These are phyloP conservation scores for Phoxinus phoxinus DNA, from an alignment of 2,113 vertebrate species.

Conservation along the genomic window DNA sequence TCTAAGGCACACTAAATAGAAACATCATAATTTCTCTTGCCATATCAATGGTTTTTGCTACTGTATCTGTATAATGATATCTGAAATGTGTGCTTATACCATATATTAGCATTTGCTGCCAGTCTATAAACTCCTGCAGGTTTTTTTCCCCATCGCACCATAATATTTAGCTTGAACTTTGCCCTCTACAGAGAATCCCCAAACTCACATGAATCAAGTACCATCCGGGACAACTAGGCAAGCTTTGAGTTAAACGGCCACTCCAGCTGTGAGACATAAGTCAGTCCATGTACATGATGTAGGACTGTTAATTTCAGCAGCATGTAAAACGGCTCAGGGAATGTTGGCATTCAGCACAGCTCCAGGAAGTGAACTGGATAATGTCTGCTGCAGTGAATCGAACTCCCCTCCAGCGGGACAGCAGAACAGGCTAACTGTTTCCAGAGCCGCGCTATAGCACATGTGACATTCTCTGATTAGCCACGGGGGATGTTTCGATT, in stretches of 20 bases:
- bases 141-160: conserved; percentile 7
- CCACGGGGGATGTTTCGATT: conserved; percentile 28
- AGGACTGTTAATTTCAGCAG: not conserved
- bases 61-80: not conserved
- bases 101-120: not conserved
- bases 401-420: conserved; percentile 32
- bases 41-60: too few relatives aligned
- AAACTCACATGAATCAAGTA: conserved; percentile 19
- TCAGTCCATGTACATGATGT: conserved; percentile 6
- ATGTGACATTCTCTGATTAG: conserved; percentile 40
- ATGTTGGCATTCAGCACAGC: not conserved
- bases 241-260: not conserved
- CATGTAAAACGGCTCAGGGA: conserved; percentile 8
- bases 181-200: conserved; percentile 41
- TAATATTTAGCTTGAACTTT: conserved; percentile 49
- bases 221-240: not conserved
- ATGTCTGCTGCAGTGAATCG: conserved; percentile 41
- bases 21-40: not conserved
- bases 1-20: not conserved
- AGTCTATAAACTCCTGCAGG: not conserved
- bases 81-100: not conserved
- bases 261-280: not conserved
- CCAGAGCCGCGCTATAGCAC: conserved; percentile 21
- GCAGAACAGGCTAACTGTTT: conserved; percentile 22
- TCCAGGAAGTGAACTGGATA: conserved; percentile 54